phyloP scores from a whole-genome alignment of 2,888 invertebrate genomes.

The Argyresthia goedartella region DNA sequence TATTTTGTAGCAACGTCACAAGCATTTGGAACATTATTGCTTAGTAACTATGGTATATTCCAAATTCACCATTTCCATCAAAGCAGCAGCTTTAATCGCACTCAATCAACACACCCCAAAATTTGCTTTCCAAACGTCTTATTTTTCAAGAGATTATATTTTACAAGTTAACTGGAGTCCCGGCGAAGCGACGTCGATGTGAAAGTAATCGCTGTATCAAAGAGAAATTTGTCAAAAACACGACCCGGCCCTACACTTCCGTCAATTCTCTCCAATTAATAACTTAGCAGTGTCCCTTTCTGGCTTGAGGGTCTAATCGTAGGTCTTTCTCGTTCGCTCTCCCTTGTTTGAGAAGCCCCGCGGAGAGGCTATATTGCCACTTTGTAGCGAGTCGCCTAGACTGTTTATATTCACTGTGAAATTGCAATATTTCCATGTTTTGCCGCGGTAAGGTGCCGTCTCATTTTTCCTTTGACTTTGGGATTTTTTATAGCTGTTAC shows the following conservation, averaged over 20 bases:
- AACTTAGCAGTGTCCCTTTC: constrained; percentile 39
- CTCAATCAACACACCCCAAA: constrained; percentile 1
- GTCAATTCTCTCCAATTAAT: constrained; percentile 70
- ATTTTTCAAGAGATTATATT: constrained; percentile 31
- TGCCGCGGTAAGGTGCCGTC: constrained; percentile 24
- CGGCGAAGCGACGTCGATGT: constrained; percentile 53
- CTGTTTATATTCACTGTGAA: constrained; percentile 49
- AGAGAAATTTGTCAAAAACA: constrained; percentile 70
- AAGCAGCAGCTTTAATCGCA: background rate
- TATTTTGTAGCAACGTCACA: too few species aligned
- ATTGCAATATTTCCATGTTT: constrained; percentile 56
- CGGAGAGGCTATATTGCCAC: constrained; percentile 68
- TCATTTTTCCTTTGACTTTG: background rate
- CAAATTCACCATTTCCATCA: too few species aligned
- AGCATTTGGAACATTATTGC: too few species aligned
- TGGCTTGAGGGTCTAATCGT: constrained; percentile 16
- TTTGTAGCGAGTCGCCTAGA: constrained; percentile 63
- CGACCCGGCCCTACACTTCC: constrained; percentile 55
- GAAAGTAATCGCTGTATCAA: constrained; percentile 69
- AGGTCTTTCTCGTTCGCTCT: constrained; percentile 32
- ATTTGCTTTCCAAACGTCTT: constrained; percentile 14
- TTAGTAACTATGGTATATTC: too few species aligned
- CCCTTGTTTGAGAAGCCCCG: constrained; percentile 69
- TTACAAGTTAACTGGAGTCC: constrained; percentile 19
- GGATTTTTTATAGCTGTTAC: too few species aligned